Conservation (phyloP, 2,113 vertebrate species). For the Elaphurus davidianus region DNA sequence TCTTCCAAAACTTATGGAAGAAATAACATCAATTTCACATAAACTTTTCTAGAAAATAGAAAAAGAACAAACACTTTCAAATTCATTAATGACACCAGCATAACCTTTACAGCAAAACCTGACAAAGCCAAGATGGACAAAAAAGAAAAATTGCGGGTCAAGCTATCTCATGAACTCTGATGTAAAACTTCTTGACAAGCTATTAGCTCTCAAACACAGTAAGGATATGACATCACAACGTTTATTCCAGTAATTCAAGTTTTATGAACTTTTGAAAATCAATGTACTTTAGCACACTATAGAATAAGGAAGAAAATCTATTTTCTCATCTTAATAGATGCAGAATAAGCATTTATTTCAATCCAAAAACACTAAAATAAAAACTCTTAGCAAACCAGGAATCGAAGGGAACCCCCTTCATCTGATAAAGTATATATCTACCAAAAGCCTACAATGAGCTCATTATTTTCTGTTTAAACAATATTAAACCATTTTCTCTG, state of each 20-base stretch:
- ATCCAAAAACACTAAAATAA: background rate
- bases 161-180: background rate
- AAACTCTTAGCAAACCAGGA: background rate
- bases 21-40: background rate
- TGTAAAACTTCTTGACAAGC: background rate
- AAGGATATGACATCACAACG: background rate
- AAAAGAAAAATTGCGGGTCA: background rate
- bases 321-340: background rate
- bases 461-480: background rate
- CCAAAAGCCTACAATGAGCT: background rate
- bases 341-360: background rate
- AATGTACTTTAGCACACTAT: background rate
- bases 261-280: background rate
- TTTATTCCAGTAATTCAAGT: background rate
- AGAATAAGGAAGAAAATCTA: background rate
- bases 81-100: background rate
- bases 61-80: background rate
- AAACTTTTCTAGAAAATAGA: background rate
- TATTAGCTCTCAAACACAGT: background rate
- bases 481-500: background rate
- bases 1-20: background rate
- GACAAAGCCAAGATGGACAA: background rate
- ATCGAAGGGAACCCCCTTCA: background rate
- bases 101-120: background rate
- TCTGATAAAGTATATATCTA: background rate